These are phyloP conservation scores for Alligator sinensis DNA, from an alignment of 2,113 vertebrate genomes.

Conservation along the genomic window DNA sequence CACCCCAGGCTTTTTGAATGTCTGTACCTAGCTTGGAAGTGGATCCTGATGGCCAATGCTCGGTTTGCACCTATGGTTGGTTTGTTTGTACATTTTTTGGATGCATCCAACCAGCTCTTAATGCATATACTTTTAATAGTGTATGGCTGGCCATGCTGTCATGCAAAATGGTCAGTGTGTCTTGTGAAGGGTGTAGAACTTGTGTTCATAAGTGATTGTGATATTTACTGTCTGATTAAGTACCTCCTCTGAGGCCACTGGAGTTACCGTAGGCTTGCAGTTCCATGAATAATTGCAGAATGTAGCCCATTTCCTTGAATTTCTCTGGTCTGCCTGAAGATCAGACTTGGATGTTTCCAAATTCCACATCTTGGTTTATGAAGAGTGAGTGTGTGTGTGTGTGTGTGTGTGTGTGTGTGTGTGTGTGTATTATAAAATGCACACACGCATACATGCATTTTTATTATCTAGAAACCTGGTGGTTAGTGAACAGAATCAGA, in stretches of 20 bases:
- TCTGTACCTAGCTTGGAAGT: neutral
- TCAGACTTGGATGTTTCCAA: neutral
- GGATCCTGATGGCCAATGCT: neutral
- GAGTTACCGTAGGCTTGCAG: neutral
- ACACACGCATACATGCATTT: neutral
- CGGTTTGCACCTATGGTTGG: neutral
- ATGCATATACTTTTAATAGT: neutral
- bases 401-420: too few species aligned
- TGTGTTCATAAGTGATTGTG: neutral
- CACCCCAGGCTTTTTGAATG: too few species aligned
- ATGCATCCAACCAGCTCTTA: rapidly evolving
- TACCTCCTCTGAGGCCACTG: rapidly evolving
- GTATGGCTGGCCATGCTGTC: neutral
- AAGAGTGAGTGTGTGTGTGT: too few species aligned
- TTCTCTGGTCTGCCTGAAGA: neutral
- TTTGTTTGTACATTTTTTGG: neutral
- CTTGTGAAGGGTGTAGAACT: neutral
- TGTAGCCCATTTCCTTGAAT: neutral
- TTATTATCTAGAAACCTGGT: neutral
- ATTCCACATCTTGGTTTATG: neutral
- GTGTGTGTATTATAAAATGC: too few species aligned
- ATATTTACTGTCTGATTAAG: rapidly evolving
- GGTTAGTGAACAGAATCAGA: too few species aligned
- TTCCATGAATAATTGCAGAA: neutral
- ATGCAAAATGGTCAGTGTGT: neutral